Percentiles rank a stretch among this genome's conserved stretches.
phyloP scores from a whole-genome alignment of 2,888 invertebrate genomes.

The Polyploca ridens region DNA sequence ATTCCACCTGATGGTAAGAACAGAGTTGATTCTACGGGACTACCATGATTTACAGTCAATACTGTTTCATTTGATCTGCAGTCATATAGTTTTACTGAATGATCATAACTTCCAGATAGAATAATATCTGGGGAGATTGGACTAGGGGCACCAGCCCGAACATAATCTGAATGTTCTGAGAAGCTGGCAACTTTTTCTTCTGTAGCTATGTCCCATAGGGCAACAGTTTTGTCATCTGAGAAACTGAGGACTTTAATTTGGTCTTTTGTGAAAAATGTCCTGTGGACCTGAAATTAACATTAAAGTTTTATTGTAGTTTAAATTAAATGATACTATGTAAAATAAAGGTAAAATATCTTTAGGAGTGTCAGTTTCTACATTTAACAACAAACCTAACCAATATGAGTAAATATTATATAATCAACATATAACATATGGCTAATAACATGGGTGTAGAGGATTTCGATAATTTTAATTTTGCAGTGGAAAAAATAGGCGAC shows the following conservation, averaged over 20 bases:
- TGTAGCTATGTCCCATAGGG: conserved; percentile 96
- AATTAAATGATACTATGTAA: too few species aligned
- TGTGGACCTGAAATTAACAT: conserved; percentile 85
- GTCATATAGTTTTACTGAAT: conserved; percentile 94
- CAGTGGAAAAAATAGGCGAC: too few species aligned
- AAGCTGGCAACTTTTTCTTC: conserved; percentile 89
- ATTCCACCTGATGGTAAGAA: conserved; percentile 96
- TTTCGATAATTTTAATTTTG: too few species aligned
- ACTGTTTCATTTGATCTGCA: conserved; percentile 88
- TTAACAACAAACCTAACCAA: too few species aligned
- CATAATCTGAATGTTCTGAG: conserved; percentile 90
- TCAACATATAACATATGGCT: too few species aligned
- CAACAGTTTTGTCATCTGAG: conserved; percentile 94
- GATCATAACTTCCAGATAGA: conserved; percentile 95
- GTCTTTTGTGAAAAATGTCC: conserved; percentile 92
- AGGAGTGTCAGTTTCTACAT: too few species aligned
- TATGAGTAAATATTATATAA: too few species aligned
- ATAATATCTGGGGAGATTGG: conserved; percentile 90
- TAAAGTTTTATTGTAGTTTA: conserved; percentile 14
- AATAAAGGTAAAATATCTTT: too few species aligned
- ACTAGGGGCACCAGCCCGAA: conserved; percentile 92
- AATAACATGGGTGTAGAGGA: too few species aligned
- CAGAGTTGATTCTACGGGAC: conserved; percentile 94
- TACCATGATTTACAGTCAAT: conserved; percentile 92
- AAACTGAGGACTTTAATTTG: conserved; percentile 93